A percentile compares a stretch with the other conserved stretches of the same genome.
phyloP scores from a whole-genome alignment of 2,888 invertebrate genomes.

The Liposcelis brunnea region DNA sequence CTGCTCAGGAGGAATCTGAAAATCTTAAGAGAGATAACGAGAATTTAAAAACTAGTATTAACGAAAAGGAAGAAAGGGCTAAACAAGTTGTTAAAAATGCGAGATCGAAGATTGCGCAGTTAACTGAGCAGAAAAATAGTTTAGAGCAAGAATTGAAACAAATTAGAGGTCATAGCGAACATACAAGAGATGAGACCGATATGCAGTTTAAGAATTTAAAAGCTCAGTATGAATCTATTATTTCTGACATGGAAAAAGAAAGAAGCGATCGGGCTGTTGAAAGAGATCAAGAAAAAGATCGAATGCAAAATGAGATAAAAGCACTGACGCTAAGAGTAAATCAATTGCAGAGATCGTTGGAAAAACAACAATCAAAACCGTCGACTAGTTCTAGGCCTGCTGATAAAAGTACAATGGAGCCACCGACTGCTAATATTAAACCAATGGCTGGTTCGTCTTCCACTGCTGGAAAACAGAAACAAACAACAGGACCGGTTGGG shows the following conservation, averaged over 20 bases:
- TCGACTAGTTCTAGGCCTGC: conserved; percentile 46
- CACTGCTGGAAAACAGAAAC: conserved; percentile 19
- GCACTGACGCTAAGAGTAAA: conserved; percentile 49
- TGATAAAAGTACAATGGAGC: conserved; percentile 36
- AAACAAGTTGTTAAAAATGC: conserved; percentile 54
- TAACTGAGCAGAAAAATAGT: conserved; percentile 50
- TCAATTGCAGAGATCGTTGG: conserved; percentile 47
- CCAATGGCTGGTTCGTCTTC: conserved; percentile 62
- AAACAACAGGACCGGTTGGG: conserved; percentile 27
- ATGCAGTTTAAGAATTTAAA: conserved; percentile 23
- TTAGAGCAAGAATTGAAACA: conserved; percentile 35
- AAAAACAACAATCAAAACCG: conserved; percentile 45
- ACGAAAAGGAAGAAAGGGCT: conserved; percentile 45
- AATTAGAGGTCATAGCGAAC: conserved; percentile 5
- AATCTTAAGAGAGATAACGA: conserved; percentile 48
- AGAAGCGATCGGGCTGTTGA: conserved; percentile 44
- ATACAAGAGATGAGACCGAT: conserved; percentile 20
- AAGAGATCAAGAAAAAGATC: conserved; percentile 29
- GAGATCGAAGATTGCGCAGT: conserved; percentile 50
- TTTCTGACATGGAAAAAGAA: conserved; percentile 55
- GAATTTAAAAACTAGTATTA: conserved; percentile 33
- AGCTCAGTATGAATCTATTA: conserved; percentile 25
- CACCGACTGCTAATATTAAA: conserved; percentile 81
- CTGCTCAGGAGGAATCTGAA: conserved; percentile 38
- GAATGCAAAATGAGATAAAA: conserved; percentile 44